Evolutionary conservation across 2,888 invertebrate genomes (phyloP), one percentile per base, ranked within the genome.

Genomic region (Cantharis rustica): DNA sequence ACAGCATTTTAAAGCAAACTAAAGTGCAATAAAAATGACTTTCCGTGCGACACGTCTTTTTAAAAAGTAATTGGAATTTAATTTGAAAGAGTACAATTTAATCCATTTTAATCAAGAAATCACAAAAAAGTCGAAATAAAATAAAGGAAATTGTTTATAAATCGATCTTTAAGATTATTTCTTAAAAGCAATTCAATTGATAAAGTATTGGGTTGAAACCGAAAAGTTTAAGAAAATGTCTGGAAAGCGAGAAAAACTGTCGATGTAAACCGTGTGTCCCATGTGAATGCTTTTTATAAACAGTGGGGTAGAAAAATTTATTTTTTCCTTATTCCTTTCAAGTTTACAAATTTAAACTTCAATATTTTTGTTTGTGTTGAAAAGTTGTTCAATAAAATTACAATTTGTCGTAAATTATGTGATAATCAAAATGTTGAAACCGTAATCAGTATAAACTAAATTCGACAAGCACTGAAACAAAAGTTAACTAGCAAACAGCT

Each of bases 181-280:
- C 68, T 68, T 68, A 69, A 61, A 61, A 61, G 72, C 66, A 66
- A 17, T 72, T 72, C 73, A 73, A 62, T 68, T 73, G 73, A 61
- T 27, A 68, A 73, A 73, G 61, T 68, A 68, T 68, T 20, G 73
- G 61, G 61, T 69, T 62, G 68, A 73, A 73, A 23, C 73, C 61
- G 73, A 68, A 61, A 61, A 73, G 61, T 61, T 68, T 69, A 47
- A 73, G 72, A 66, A 72, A 71, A 16, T 62, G 26, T 71, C 62
- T 62, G 68, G 66, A 68, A 66, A 66, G 66, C 27, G 66, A 27
- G 27, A 26, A 47, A 31, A 71, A 71, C 63, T 71, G 64, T 71
- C 71, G 71, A 71, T 23, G 71, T 71, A 61, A 71, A 71, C 71
- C 71, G 62, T 26, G 16, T 64, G 23, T 71, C 71, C 71, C 71